phyloP scores from a whole-genome alignment of 2,888 invertebrate species.

The Sialis lutaria region DNA sequence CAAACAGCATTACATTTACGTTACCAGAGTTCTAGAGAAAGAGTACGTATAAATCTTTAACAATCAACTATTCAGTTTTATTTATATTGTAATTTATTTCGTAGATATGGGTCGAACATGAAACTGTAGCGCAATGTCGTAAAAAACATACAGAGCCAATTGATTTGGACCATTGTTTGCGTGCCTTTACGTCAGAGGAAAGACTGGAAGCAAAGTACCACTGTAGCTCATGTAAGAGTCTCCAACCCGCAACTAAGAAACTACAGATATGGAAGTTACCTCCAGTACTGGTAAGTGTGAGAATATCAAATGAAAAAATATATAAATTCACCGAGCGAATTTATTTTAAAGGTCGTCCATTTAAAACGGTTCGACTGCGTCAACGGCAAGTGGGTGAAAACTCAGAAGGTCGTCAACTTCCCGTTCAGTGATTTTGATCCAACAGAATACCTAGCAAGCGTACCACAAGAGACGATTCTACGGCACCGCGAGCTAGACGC shows the following conservation, averaged over 20 bases:
- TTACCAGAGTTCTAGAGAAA: constrained; percentile 63
- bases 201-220: constrained; percentile 71
- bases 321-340: not conserved
- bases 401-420: constrained; percentile 82
- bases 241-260: constrained; percentile 76
- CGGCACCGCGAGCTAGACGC: constrained; percentile 38
- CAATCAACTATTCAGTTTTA: not conserved
- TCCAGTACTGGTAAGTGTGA: constrained; percentile 53
- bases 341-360: constrained; percentile 36
- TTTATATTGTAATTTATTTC: constrained; percentile 3
- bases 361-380: constrained; percentile 83
- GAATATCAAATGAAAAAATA: not conserved
- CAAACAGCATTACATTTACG: constrained; percentile 82
- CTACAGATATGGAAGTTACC: constrained; percentile 84
- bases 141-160: constrained; percentile 65
- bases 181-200: constrained; percentile 78
- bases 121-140: constrained; percentile 50
- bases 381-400: constrained; percentile 86
- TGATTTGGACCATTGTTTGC: constrained; percentile 67
- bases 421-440: constrained; percentile 77
- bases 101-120: constrained; percentile 58
- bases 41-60: constrained; percentile 25
- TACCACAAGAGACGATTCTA: constrained; percentile 59
- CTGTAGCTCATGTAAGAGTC: constrained; percentile 67
- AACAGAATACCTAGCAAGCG: constrained; percentile 66